These are phyloP conservation scores for Esperia sulphurella DNA, from an alignment of 2,888 invertebrate species.

Conservation along the genomic window DNA sequence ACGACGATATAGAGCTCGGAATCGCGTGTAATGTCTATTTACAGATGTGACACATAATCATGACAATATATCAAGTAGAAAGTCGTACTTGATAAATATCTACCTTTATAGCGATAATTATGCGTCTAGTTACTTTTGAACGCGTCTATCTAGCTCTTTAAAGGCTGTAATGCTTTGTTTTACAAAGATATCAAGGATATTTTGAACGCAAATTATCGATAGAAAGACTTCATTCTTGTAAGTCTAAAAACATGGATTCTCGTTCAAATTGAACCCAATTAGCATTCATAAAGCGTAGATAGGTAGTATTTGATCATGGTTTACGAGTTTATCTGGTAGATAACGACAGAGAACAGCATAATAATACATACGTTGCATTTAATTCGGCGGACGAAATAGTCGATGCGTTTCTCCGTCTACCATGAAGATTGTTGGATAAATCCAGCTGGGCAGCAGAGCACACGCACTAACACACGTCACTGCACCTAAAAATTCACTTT, in stretches of 20 bases:
- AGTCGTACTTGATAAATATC: background rate
- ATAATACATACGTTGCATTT: slow-evolving; percentile 67
- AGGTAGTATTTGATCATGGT: background rate
- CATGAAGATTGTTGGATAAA: slow-evolving; percentile 33
- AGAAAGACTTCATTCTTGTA: background rate
- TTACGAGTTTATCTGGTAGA: background rate
- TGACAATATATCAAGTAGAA: background rate
- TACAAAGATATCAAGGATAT: slow-evolving; percentile 6
- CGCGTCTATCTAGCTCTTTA: background rate
- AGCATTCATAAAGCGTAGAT: background rate
- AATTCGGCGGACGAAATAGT: slow-evolving; percentile 41
- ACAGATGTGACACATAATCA: slow-evolving; percentile 1
- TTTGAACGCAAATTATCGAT: slow-evolving; percentile 2
- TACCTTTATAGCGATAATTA: background rate
- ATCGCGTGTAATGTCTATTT: slow-evolving; percentile 4
- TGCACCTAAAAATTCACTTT: slow-evolving; percentile 29
- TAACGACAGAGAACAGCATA: slow-evolving; percentile 19
- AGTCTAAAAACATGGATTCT: too few relatives aligned
- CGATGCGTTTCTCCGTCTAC: slow-evolving; percentile 31
- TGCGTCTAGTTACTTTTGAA: background rate
- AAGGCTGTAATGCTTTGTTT: slow-evolving; percentile 3
- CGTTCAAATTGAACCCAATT: background rate
- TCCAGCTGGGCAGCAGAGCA: slow-evolving; percentile 27
- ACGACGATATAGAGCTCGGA: background rate
- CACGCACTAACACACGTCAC: slow-evolving; percentile 43